Conservation (phyloP, 2,113 vertebrate genomes). For the Toxostoma redivivum region DNA sequence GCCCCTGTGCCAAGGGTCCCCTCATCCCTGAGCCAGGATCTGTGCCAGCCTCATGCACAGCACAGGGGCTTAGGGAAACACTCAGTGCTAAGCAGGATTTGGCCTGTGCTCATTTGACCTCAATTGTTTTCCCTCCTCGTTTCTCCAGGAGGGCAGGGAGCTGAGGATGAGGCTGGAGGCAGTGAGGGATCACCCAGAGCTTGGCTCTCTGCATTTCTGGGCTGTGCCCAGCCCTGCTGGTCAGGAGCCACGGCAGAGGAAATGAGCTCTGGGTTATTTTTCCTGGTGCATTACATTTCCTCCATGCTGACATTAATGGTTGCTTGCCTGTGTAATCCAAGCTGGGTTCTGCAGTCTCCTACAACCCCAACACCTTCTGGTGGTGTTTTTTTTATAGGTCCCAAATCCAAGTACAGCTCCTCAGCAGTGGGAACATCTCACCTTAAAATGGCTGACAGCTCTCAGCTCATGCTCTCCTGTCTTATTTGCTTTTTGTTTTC, state of each 20-base stretch:
- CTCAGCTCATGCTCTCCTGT: not conserved
- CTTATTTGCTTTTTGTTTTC: not conserved
- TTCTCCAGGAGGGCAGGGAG: not conserved
- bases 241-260: not conserved
- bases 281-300: not conserved
- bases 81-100: not conserved
- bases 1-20: not conserved
- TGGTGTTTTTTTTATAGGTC: not conserved
- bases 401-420: not conserved
- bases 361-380: conserved; percentile 37
- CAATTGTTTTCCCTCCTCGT: not conserved
- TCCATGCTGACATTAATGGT: not conserved
- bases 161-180: not conserved
- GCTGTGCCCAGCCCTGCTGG: not conserved
- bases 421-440: conserved; percentile 16
- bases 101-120: not conserved
- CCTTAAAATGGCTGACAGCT: conserved; percentile 39
- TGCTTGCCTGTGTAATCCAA: not conserved
- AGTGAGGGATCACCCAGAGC: not conserved
- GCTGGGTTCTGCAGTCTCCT: not conserved
- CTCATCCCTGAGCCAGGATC: not conserved
- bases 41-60: not conserved
- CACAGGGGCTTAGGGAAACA: not conserved
- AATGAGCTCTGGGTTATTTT: not conserved
- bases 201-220: rapidly evolving